Conservation (phyloP, 2,888 invertebrate species). For the Calephelis perditalis region DNA sequence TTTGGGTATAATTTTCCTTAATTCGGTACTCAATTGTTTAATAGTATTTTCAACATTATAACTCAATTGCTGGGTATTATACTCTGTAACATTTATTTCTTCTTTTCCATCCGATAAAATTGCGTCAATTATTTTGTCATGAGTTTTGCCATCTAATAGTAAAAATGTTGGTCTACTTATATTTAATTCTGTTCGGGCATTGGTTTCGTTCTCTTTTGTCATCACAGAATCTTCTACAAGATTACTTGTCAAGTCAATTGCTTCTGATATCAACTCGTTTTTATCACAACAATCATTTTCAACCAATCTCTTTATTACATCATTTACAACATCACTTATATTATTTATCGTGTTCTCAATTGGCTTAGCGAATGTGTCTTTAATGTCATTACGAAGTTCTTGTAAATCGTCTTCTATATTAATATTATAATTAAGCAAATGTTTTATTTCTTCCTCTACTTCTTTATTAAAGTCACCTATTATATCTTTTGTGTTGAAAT, state of each 20-base stretch:
- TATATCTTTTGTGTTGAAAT: constrained; percentile 68
- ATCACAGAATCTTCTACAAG: constrained; percentile 43
- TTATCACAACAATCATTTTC: constrained; percentile 47
- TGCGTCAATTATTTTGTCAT: constrained; percentile 75
- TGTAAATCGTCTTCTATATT: constrained; percentile 69
- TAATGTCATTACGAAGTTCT: constrained; percentile 68
- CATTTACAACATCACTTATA: constrained; percentile 72
- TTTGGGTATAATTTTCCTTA: constrained; percentile 70
- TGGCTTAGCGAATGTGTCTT: constrained; percentile 68
- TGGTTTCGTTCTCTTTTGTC: constrained; percentile 59
- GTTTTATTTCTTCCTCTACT: constrained; percentile 77
- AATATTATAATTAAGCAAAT: constrained; percentile 66
- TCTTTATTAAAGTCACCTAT: constrained; percentile 79
- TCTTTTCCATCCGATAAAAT: constrained; percentile 79
- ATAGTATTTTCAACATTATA: constrained; percentile 68
- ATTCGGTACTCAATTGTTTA: constrained; percentile 65
- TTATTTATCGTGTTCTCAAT: constrained; percentile 73
- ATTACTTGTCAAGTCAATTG: constrained; percentile 22
- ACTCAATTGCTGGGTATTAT: constrained; percentile 58
- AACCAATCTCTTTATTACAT: constrained; percentile 69
- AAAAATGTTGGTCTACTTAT: constrained; percentile 69
- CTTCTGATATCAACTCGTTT: constrained; percentile 31
- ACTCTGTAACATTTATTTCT: constrained; percentile 64
- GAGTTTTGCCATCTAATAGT: constrained; percentile 55
- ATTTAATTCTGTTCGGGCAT: constrained; percentile 61